Conservation (phyloP, 2,797 vertebrate genomes). For the Melanotaenia pygmaea region DNA sequence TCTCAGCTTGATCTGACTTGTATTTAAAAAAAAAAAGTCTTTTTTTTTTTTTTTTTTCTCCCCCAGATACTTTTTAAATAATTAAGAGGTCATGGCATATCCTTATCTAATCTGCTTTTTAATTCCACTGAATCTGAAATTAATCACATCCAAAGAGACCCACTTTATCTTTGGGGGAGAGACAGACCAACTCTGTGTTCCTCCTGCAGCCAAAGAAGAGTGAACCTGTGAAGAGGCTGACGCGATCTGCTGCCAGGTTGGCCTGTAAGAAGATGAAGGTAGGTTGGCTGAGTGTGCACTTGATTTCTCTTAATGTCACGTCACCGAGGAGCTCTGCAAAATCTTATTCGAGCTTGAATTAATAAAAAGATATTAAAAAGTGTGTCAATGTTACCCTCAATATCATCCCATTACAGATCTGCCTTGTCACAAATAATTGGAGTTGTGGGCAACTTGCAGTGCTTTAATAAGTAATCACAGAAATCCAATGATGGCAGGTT, state of each 20-base stretch:
- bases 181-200: slow-evolving; percentile 39
- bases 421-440: background rate
- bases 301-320: slow-evolving; percentile 57
- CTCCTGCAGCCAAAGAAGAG: slow-evolving; percentile 69
- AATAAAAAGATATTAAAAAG: background rate
- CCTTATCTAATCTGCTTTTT: slow-evolving; percentile 60
- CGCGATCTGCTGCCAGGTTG: slow-evolving; percentile 74
- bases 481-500: background rate
- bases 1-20: slow-evolving; percentile 36
- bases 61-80: slow-evolving; percentile 31
- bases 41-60: background rate
- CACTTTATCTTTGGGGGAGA: slow-evolving; percentile 15
- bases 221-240: slow-evolving; percentile 73
- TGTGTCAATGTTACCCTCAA: background rate
- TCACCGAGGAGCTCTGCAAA: slow-evolving; percentile 10
- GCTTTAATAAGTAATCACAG: background rate
- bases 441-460: background rate
- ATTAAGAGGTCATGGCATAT: slow-evolving; percentile 53
- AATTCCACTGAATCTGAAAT: slow-evolving; percentile 55
- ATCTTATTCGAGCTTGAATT: slow-evolving; percentile 15
- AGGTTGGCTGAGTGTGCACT: slow-evolving; percentile 52
- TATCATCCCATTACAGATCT: background rate
- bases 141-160: slow-evolving; percentile 40
- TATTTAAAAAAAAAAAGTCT: slow-evolving; percentile 23
- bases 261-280: slow-evolving; percentile 84